Conservation (phyloP, 2,113 vertebrate genomes). For the Rhinolophus sinicus region DNA sequence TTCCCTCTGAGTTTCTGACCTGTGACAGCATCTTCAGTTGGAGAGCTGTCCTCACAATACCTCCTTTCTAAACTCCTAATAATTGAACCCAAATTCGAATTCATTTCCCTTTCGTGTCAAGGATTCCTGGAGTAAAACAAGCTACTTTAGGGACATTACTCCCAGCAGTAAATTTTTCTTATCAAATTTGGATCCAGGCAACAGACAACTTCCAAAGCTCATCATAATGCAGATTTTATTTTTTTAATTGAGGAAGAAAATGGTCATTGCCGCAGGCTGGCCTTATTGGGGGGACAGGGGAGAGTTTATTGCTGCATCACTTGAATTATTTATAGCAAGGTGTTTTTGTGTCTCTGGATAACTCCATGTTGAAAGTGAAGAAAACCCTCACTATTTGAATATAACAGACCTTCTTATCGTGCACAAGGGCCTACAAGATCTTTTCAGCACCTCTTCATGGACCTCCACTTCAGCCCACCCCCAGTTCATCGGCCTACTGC, state of each 20-base stretch:
- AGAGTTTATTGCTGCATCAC: background rate
- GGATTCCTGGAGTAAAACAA: background rate
- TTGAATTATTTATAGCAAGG: background rate
- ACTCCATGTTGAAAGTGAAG: background rate
- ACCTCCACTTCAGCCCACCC: background rate
- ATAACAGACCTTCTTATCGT: background rate
- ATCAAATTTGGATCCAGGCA: background rate
- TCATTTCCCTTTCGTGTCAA: background rate
- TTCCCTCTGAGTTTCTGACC: slow-evolving; percentile 9
- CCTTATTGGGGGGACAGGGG: background rate
- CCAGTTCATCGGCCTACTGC: background rate
- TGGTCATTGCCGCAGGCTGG: background rate
- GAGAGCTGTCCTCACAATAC: background rate
- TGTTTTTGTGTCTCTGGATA: background rate
- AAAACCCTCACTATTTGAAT: background rate
- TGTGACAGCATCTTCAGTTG: background rate
- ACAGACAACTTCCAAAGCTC: background rate
- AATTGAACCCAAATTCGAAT: background rate
- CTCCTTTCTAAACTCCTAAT: background rate
- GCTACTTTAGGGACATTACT: background rate
- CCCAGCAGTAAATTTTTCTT: background rate
- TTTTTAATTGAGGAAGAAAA: background rate
- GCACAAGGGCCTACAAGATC: background rate
- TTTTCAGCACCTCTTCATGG: background rate
- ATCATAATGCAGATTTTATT: background rate